These are phyloP conservation scores for Clarias platycephalus DNA, from an alignment of 2,797 vertebrate genomes.

Conservation along the genomic window DNA sequence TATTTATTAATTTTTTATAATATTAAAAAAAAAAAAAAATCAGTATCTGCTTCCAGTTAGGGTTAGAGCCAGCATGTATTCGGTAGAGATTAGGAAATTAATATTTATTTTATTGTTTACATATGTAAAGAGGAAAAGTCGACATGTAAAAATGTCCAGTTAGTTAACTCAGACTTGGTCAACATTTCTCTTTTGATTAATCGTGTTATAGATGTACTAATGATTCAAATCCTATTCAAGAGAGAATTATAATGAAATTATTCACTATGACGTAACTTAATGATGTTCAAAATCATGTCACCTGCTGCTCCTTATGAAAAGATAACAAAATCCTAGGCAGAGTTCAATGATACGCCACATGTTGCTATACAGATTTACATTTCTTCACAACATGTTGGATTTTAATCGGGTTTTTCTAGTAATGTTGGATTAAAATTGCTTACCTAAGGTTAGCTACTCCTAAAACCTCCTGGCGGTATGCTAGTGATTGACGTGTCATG, in stretches of 20 bases:
- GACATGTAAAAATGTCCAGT: background rate
- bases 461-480: background rate
- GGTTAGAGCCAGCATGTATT: background rate
- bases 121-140: background rate
- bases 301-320: background rate
- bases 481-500: background rate
- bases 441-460: background rate
- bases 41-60: background rate
- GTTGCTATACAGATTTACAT: background rate
- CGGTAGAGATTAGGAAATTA: background rate
- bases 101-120: background rate
- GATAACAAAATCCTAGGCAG: background rate
- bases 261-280: background rate
- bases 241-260: background rate
- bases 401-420: background rate
- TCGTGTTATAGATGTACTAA: background rate
- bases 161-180: background rate
- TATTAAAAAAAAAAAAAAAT: too few species aligned
- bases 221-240: background rate
- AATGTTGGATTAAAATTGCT: background rate
- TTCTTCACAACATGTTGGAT: background rate
- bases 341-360: background rate
- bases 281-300: too few species aligned
- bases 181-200: background rate
- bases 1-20: too few species aligned